Evolutionary conservation across 2,113 vertebrate species (phyloP).

Genomic region (Pedionomus torquatus): DNA sequence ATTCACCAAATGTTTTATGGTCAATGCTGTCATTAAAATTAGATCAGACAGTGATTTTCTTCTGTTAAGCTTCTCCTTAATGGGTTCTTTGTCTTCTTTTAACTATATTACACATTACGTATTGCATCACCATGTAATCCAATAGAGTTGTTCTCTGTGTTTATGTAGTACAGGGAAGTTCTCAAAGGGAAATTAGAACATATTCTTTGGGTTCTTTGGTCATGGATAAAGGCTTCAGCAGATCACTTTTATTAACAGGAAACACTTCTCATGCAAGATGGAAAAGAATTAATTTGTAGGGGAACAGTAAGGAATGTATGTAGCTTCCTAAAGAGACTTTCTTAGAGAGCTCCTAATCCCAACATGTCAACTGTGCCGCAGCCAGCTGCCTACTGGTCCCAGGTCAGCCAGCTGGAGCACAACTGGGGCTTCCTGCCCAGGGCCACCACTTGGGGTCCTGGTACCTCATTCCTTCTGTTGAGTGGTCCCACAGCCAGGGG

Average conservation of each 20-base stretch:
- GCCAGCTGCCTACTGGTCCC: background rate
- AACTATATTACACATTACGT: conserved; percentile 30
- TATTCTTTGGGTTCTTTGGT: background rate
- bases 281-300: background rate
- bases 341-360: background rate
- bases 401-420: background rate
- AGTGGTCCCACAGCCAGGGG: rapidly evolving
- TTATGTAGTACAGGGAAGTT: background rate
- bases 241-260: background rate
- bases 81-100: conserved; percentile 29
- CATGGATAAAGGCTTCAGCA: background rate
- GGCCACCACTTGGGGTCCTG: rapidly evolving
- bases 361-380: rapidly evolving
- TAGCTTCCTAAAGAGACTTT: background rate
- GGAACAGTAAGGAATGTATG: background rate
- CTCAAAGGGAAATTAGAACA: background rate
- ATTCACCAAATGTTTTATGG: conserved; percentile 5
- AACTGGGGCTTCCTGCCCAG: background rate
- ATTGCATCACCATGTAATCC: conserved; percentile 30
- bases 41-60: conserved; percentile 52
- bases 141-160: background rate
- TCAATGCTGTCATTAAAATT: conserved; percentile 1
- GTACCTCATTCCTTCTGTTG: rapidly evolving
- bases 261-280: background rate
- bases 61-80: conserved; percentile 53